These are phyloP conservation scores for Aleiodes leptofemur DNA, from an alignment of 2,888 invertebrate genomes.

Conservation along the genomic window DNA sequence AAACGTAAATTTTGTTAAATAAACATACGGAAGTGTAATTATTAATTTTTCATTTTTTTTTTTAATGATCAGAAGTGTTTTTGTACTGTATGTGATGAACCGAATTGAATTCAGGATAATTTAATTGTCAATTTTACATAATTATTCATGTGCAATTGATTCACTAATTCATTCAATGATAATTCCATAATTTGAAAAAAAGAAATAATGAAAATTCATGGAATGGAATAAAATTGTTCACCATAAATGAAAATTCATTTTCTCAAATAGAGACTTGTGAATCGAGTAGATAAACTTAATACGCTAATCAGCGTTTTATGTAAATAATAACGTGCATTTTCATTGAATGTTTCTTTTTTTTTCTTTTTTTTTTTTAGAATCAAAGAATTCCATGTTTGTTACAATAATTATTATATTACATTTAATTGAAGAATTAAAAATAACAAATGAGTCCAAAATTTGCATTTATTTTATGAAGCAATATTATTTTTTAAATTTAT, in stretches of 20 bases:
- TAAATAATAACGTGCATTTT: slow-evolving; percentile 38
- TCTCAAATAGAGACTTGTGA: not conserved
- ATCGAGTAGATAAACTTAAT: slow-evolving; percentile 26
- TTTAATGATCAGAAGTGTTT: not conserved
- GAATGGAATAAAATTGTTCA: not conserved
- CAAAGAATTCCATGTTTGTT: slow-evolving; percentile 28
- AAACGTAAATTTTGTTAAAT: not conserved
- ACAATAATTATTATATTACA: slow-evolving; percentile 24
- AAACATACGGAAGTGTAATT: not conserved
- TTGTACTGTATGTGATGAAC: not conserved
- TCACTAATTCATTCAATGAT: not conserved
- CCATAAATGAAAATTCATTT: not conserved
- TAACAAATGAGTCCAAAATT: slow-evolving; percentile 33
- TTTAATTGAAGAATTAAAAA: slow-evolving; percentile 15
- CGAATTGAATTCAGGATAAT: not conserved
- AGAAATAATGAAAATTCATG: slow-evolving; percentile 10
- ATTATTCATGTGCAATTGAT: slow-evolving; percentile 14
- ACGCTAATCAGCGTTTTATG: slow-evolving; percentile 6
- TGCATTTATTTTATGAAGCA: slow-evolving; percentile 30
- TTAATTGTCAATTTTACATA: slow-evolving; percentile 5
- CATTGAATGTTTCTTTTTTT: slow-evolving; percentile 8
- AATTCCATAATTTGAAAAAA: not conserved
- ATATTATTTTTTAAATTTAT: slow-evolving; percentile 1
- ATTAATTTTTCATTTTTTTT: not conserved
- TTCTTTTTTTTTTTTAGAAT: slow-evolving; percentile 32